phyloP scores from a whole-genome alignment of 1,140 invertebrate species.

The Metaphire vulgaris region DNA sequence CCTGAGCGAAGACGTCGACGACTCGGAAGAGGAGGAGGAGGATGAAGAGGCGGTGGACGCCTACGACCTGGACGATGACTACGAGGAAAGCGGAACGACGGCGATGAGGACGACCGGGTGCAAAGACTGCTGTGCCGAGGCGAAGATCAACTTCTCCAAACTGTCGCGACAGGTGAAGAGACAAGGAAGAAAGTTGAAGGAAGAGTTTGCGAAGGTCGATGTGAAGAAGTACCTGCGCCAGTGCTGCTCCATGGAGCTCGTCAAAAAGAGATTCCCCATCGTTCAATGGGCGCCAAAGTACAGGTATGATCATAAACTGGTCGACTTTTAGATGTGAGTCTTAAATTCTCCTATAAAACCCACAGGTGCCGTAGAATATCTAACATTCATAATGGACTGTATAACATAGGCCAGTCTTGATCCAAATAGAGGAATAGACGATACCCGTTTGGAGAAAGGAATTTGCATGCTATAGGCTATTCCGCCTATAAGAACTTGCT shows the following conservation, averaged over 20 bases:
- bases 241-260: conserved; percentile 20
- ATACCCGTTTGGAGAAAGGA: neutral
- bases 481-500: no score
- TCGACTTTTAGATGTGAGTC: neutral
- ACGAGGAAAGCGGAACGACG: neutral
- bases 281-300: conserved; percentile 28
- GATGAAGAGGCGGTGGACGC: neutral
- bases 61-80: conserved; percentile 5
- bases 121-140: conserved; percentile 14
- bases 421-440: neutral
- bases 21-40: conserved; percentile 11
- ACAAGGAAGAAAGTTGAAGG: conserved; percentile 10
- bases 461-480: neutral
- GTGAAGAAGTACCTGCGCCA: neutral
- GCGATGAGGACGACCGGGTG: neutral
- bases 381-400: neutral
- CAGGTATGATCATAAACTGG: conserved; percentile 16
- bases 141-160: neutral
- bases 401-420: neutral
- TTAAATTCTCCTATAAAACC: neutral
- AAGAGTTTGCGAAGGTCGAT: conserved; percentile 3
- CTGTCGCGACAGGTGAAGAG: neutral
- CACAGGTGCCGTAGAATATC: neutral
- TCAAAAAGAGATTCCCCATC: conserved; percentile 24
- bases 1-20: conserved; percentile 1